Base-by-base conservation (phyloP, 2,888 invertebrate species). In the Xestia c-nigrum region DNA sequence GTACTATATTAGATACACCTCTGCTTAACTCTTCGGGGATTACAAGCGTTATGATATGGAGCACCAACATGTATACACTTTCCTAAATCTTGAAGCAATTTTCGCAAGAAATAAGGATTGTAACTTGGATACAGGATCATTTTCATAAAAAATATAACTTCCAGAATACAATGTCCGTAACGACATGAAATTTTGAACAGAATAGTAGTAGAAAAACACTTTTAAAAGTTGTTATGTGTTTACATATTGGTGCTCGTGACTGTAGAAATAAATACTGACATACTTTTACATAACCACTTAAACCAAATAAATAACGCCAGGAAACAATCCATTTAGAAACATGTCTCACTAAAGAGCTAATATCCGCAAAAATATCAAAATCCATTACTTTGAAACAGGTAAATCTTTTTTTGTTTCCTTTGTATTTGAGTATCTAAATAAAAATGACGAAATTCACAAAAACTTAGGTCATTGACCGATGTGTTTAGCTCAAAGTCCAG, bases 381-480 rank as follows among this genome's bases (percentile, higher is more conserved):
- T 12, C 61, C 12, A 71, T 67, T 83, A 78, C 43, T 43, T 71
- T 55, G 31, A 66, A 72, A 66, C 69, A 24, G 40, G 61, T 57
- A 50, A 47, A 6, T 12, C n/a, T 47, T 69, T 65, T 76, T 50
- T 47, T 6, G 14, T 5, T 59, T 57, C 64, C 31, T 52, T 63
- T 40, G 46, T 55, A 55, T 38, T 19, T 31, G 46, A 52, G 5
- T 61, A 10, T 38, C 63, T 3, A 70, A 68, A 65, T 76, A 77
- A 64, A 63, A 72, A 77, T 57, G 43, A 82, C 74, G 52, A 10
- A n/a, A 78, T 68, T 21, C 16, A 70, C 59, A 84, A 85, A 82
- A 84, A 82, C 85, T 61, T 69, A 70, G 85, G 63, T 69, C 69
- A 31, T 67, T 72, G 83, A 61, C 72, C 83, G 70, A 59, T 24